Evolutionary conservation across 2,888 invertebrate genomes (phyloP).

Genomic region (Parnassius mnemosyne): DNA sequence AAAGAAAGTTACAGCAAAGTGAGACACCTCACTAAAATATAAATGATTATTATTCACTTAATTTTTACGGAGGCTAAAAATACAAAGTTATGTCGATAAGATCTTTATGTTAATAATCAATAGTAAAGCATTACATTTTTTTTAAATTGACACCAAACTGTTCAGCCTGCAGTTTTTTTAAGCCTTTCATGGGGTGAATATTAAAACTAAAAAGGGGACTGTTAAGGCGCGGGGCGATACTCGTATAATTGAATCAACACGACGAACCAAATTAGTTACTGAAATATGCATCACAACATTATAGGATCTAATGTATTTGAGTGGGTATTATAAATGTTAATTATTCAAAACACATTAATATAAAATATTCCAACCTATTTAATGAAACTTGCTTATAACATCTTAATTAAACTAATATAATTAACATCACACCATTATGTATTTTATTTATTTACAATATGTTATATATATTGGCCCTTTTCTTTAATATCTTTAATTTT

Average conservation of each 20-base stretch:
- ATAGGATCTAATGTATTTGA: slow-evolving; percentile 37
- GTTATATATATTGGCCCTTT: no score
- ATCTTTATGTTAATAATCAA: neutral
- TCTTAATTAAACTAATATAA: no score
- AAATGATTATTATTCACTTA: neutral
- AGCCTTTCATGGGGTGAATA: slow-evolving; percentile 46
- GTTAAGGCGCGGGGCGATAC: slow-evolving; percentile 39
- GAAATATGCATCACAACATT: slow-evolving; percentile 67
- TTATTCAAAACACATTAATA: no score
- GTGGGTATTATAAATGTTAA: no score
- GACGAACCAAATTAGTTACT: slow-evolving; percentile 60
- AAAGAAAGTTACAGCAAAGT: neutral
- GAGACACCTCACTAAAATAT: neutral
- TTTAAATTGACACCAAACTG: neutral
- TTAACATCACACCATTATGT: no score
- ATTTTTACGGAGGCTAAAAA: neutral
- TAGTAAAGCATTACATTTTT: neutral
- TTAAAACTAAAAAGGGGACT: slow-evolving; percentile 43
- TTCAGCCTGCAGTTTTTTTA: slow-evolving; percentile 28
- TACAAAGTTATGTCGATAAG: neutral
- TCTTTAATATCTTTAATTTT: no score
- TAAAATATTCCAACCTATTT: neutral
- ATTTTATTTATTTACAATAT: no score
- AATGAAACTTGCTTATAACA: neutral
- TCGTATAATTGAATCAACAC: slow-evolving; percentile 63